A percentile compares a stretch with the other conserved stretches of the same genome.
These are phyloP conservation scores for Acleris cristana DNA, from an alignment of 2,888 invertebrate genomes.

Conservation along the genomic window DNA sequence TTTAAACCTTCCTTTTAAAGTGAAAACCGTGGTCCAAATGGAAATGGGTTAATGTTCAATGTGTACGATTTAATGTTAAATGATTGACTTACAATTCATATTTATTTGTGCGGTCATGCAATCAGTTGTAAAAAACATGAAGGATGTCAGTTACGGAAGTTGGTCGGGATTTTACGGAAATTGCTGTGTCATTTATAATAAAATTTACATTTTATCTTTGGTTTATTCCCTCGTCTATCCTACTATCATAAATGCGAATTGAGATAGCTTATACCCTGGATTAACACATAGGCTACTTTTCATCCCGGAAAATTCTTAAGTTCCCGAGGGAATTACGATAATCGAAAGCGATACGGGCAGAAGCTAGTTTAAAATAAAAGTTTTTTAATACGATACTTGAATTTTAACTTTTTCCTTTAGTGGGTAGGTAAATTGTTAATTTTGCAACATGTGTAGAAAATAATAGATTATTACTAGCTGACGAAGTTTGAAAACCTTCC, in stretches of 20 bases:
- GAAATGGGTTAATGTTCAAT: too few relatives aligned
- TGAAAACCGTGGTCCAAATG: not conserved
- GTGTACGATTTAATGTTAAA: too few relatives aligned
- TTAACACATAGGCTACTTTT: too few relatives aligned
- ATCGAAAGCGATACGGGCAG: too few relatives aligned
- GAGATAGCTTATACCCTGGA: too few relatives aligned
- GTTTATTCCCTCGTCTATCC: slow-evolving; percentile 37
- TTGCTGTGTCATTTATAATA: slow-evolving; percentile 42
- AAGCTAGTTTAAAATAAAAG: slow-evolving; percentile 41
- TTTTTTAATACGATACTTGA: slow-evolving; percentile 6
- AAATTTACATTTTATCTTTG: slow-evolving; percentile 30
- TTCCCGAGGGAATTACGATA: too few relatives aligned
- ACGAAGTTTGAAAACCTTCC: too few relatives aligned
- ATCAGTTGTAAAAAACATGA: slow-evolving; percentile 39
- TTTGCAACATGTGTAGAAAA: too few relatives aligned
- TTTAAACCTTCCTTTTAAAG: not conserved
- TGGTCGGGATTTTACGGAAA: slow-evolving; percentile 47
- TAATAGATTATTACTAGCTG: too few relatives aligned
- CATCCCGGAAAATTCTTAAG: too few relatives aligned
- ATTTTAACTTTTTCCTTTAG: not conserved
- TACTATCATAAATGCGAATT: too few relatives aligned
- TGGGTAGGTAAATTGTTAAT: too few relatives aligned
- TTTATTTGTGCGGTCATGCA: slow-evolving; percentile 1
- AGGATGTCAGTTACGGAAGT: slow-evolving; percentile 46
- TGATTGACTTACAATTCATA: not conserved